A percentile compares a stretch with the other conserved stretches of the same genome.
These are phyloP conservation scores for Ovibos moschatus DNA, from an alignment of 2,113 vertebrate species.

Conservation along the genomic window DNA sequence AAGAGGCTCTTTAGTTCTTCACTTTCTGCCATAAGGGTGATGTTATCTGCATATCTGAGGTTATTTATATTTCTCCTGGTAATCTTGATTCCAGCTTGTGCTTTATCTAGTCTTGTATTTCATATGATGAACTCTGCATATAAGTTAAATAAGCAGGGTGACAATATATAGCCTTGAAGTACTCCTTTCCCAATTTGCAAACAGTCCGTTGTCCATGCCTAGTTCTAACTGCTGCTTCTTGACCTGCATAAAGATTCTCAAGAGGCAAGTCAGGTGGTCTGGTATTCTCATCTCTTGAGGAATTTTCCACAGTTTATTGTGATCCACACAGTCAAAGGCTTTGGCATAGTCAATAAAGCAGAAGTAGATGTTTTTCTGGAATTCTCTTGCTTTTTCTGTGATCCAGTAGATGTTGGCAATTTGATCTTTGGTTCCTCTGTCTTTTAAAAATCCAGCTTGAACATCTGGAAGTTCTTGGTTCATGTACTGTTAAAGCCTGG, in stretches of 20 bases:
- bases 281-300: background rate
- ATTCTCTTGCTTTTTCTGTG: background rate
- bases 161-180: background rate
- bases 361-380: background rate
- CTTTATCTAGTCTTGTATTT: background rate
- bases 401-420: background rate
- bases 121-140: background rate
- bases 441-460: background rate
- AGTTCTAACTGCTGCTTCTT: background rate
- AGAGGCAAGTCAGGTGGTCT: background rate
- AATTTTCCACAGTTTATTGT: background rate
- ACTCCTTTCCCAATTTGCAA: background rate
- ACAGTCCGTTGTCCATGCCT: background rate
- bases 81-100: background rate
- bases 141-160: background rate
- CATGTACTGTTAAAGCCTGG: background rate
- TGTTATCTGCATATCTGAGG: background rate
- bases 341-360: background rate
- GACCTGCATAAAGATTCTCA: background rate
- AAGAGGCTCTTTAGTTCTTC: background rate
- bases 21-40: background rate
- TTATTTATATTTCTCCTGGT: background rate
- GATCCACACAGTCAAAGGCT: background rate
- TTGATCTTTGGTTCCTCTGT: background rate
- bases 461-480: background rate